Evolutionary conservation across 2,888 invertebrate species (phyloP).

Genomic region (Ennomos fuscantarius): DNA sequence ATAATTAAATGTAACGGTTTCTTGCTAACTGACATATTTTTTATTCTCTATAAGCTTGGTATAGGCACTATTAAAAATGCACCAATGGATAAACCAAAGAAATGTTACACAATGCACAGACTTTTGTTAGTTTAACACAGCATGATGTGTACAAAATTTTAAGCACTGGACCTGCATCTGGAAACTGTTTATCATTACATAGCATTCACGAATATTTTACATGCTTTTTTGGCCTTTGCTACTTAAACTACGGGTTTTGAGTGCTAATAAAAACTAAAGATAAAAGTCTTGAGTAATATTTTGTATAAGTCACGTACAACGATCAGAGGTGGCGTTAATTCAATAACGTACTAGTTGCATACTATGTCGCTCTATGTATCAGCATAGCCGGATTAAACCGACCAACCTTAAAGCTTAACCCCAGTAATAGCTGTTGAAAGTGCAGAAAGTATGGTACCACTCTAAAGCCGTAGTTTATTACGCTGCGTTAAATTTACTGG

Average conservation of each 20-base stretch:
- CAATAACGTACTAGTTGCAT: too few relatives aligned
- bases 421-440: too few relatives aligned
- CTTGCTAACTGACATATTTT: neutral
- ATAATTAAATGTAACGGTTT: neutral
- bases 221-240: slow-evolving; percentile 41
- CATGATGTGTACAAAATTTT: slow-evolving; percentile 46
- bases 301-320: too few relatives aligned
- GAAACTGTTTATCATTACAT: neutral
- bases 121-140: slow-evolving; percentile 47
- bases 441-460: too few relatives aligned
- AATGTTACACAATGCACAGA: slow-evolving; percentile 10
- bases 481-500: too few relatives aligned
- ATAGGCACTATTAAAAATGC: slow-evolving; percentile 10
- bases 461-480: too few relatives aligned
- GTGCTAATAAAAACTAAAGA: slow-evolving; percentile 19
- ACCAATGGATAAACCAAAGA: neutral
- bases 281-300: too few relatives aligned
- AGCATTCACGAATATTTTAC: slow-evolving; percentile 43
- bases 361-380: too few relatives aligned
- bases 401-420: too few relatives aligned
- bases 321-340: too few relatives aligned
- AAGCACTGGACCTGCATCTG: slow-evolving; percentile 15
- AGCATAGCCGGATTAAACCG: too few relatives aligned
- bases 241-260: slow-evolving; percentile 41
- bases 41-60: slow-evolving; percentile 13